Conservation (phyloP, 35 echinoderm and acorn worm species). For the Strongylocentrotus purpuratus region DNA sequence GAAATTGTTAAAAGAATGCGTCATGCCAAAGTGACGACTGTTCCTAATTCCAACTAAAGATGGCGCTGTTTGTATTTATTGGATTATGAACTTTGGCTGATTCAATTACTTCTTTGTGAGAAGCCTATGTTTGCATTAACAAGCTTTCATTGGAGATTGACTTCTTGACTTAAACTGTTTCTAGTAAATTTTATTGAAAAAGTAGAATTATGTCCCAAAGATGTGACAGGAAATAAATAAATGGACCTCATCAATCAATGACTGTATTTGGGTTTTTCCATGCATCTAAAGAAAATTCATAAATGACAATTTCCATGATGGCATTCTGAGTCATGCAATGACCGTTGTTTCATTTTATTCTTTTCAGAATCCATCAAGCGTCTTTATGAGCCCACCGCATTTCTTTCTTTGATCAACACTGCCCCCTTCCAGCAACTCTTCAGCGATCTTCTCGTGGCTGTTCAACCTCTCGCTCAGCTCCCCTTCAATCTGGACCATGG, state of each 20-base stretch:
- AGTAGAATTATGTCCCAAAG: neutral
- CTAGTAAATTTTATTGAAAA: neutral
- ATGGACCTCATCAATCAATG: neutral
- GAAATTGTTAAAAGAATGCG: neutral
- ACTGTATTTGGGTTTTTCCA: neutral
- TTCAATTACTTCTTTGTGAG: too few relatives aligned
- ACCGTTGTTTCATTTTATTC: neutral
- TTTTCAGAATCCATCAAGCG: conserved; percentile 76
- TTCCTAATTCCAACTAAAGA: neutral
- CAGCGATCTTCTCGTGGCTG: conserved; percentile 63
- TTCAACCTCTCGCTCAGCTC: conserved; percentile 73
- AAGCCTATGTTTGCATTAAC: neutral
- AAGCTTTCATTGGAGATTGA: neutral
- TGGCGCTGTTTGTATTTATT: neutral
- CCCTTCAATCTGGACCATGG: conserved; percentile 82
- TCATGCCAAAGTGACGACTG: neutral
- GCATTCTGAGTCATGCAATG: neutral
- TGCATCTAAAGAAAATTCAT: neutral
- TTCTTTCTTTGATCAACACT: conserved; percentile 84
- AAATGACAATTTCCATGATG: neutral
- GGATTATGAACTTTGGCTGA: neutral
- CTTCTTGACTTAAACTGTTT: neutral
- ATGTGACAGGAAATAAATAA: neutral
- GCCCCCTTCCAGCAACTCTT: conserved; percentile 67
- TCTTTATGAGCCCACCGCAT: conserved; percentile 83